Conservation (phyloP, 2,797 vertebrate species). For the Muscicapa comitata region DNA sequence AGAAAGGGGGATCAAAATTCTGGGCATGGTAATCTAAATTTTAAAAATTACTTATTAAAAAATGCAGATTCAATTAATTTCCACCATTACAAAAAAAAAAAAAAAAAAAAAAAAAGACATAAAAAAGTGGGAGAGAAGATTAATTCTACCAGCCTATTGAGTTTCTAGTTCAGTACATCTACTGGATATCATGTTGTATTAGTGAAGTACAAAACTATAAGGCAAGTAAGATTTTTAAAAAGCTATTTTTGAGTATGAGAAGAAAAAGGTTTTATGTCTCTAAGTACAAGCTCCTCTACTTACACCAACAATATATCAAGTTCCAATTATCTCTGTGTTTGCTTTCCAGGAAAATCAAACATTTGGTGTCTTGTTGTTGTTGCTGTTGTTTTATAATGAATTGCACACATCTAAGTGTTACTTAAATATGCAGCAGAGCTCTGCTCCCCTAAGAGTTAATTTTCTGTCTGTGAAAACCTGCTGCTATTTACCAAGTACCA, state of each 20-base stretch:
- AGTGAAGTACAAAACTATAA: background rate
- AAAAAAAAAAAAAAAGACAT: too few relatives aligned
- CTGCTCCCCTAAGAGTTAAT: background rate
- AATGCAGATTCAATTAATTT: background rate
- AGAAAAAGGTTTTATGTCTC: background rate
- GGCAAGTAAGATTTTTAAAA: background rate
- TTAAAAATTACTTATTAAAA: background rate
- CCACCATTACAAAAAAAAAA: background rate
- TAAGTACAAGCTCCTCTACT: background rate
- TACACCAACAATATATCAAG: background rate
- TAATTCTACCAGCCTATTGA: background rate
- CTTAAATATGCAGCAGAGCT: background rate
- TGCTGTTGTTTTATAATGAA: background rate
- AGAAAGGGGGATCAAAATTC: background rate
- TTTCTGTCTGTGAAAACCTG: background rate
- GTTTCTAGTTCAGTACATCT: background rate
- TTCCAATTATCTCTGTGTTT: background rate
- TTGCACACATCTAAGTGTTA: background rate
- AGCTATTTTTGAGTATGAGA: background rate
- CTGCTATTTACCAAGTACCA: background rate
- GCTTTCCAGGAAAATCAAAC: background rate
- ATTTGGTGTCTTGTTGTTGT: background rate
- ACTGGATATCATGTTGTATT: background rate
- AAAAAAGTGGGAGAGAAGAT: background rate
- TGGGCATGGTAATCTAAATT: background rate